Evolutionary conservation across 1,140 invertebrate species (phyloP).

Genomic region (Drosophila tristis): DNA sequence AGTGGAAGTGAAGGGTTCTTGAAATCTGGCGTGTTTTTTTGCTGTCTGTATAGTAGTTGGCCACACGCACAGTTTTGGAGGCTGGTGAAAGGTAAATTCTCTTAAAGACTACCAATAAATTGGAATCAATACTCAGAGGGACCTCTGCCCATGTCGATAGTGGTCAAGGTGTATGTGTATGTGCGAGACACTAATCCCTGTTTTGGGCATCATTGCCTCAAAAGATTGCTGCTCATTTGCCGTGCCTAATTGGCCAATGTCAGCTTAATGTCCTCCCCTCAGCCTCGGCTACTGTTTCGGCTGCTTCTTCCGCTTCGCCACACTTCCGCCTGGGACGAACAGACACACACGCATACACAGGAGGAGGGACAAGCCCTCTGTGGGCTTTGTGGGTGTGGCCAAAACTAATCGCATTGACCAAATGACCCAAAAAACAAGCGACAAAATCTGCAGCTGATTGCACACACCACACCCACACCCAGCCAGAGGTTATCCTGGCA

Average conservation of each 20-base stretch:
- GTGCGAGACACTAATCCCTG: constrained; percentile 38
- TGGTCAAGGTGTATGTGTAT: constrained; percentile 47
- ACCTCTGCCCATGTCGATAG: constrained; percentile 3
- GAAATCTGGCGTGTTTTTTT: background rate
- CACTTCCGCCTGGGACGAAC: constrained; percentile 41
- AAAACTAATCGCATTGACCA: constrained; percentile 71
- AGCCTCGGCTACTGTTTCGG: background rate
- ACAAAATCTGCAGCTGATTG: constrained; percentile 74
- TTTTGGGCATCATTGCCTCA: constrained; percentile 75
- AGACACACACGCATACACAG: constrained; percentile 3
- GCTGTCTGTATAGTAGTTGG: background rate
- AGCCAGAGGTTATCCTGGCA: constrained; percentile 32
- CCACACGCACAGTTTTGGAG: constrained; percentile 32
- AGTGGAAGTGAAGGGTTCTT: constrained; percentile 66
- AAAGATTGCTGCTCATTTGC: constrained; percentile 81
- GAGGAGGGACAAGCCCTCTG: constrained; percentile 7
- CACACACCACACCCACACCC: constrained; percentile 30
- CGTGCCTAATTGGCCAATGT: constrained; percentile 79
- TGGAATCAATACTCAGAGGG: constrained; percentile 29
- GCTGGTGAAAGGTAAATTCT: constrained; percentile 43
- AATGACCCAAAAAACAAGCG: constrained; percentile 77
- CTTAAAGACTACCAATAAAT: constrained; percentile 24
- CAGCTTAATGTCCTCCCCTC: constrained; percentile 71
- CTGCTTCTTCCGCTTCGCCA: constrained; percentile 16
- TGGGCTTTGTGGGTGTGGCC: constrained; percentile 49